Conservation (phyloP, 2,113 vertebrate species). For the Lamprologus tigripictilis region DNA sequence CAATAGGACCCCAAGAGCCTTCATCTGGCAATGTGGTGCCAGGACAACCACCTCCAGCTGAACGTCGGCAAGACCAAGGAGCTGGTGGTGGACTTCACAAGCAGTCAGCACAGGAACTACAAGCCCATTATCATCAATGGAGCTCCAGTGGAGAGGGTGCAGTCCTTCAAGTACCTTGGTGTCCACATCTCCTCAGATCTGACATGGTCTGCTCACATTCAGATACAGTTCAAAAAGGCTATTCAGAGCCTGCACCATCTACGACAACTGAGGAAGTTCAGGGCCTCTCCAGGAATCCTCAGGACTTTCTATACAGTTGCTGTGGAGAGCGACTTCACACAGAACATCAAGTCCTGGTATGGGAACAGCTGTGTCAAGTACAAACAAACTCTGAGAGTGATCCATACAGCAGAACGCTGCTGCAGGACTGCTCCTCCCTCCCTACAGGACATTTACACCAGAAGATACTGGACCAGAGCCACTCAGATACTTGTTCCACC, state of each 20-base stretch:
- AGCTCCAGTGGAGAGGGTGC: not conserved
- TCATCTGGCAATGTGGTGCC: not conserved
- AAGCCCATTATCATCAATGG: not conserved
- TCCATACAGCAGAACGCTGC: not conserved
- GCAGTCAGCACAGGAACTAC: not conserved
- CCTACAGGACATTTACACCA: not conserved
- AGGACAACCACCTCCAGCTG: not conserved
- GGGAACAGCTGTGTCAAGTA: not conserved
- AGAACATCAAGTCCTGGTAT: not conserved
- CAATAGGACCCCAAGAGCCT: not conserved
- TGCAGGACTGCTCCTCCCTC: not conserved
- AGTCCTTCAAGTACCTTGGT: not conserved
- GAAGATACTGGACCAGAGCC: not conserved
- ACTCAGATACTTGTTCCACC: not conserved
- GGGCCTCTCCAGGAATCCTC: not conserved
- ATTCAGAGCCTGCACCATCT: not conserved
- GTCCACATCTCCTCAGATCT: not conserved
- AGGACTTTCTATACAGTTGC: not conserved
- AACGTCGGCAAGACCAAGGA: not conserved
- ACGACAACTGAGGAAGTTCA: not conserved
- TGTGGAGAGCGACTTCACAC: not conserved
- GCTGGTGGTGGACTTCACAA: not conserved
- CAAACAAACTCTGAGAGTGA: not conserved
- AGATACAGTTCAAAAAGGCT: not conserved
- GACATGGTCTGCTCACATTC: not conserved